Evolutionary conservation across 2,797 vertebrate species (phyloP).

Genomic region (Nyctibius grandis): DNA sequence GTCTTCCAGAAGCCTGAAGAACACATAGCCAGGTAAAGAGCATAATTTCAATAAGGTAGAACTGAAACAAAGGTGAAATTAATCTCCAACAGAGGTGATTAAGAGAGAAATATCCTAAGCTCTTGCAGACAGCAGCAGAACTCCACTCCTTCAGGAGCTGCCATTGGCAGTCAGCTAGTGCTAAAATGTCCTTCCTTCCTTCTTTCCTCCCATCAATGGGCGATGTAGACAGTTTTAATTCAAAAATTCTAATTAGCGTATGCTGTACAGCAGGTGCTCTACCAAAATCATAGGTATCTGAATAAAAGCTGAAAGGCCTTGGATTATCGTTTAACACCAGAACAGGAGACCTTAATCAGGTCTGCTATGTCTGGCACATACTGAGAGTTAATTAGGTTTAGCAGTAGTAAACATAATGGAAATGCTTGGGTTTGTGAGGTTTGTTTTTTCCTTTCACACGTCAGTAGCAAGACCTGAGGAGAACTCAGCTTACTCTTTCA

Average conservation of each 20-base stretch:
- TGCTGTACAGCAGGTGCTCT: neutral
- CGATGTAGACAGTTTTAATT: neutral
- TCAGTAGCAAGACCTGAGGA: neutral
- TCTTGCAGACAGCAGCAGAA: neutral
- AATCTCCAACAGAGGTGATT: neutral
- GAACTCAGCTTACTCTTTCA: neutral
- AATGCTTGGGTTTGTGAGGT: neutral
- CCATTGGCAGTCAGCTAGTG: neutral
- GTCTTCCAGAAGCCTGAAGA: neutral
- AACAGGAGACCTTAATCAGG: slow-evolving; percentile 37
- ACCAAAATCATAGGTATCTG: neutral
- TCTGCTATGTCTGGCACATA: slow-evolving; percentile 8
- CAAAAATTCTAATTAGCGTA: neutral
- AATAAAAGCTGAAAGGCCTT: slow-evolving; percentile 19
- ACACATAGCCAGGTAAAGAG: neutral
- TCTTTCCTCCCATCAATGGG: neutral
- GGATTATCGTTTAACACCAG: slow-evolving; percentile 24
- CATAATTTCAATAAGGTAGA: neutral
- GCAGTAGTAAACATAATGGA: neutral
- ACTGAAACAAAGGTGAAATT: neutral
- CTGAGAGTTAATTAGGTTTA: slow-evolving; percentile 38
- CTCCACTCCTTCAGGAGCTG: neutral
- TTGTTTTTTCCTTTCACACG: neutral
- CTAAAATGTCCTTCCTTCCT: neutral
- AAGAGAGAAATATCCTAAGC: neutral